Base-by-base conservation (phyloP, 2,797 vertebrate genomes). In the Chiloscyllium punctatum region DNA sequence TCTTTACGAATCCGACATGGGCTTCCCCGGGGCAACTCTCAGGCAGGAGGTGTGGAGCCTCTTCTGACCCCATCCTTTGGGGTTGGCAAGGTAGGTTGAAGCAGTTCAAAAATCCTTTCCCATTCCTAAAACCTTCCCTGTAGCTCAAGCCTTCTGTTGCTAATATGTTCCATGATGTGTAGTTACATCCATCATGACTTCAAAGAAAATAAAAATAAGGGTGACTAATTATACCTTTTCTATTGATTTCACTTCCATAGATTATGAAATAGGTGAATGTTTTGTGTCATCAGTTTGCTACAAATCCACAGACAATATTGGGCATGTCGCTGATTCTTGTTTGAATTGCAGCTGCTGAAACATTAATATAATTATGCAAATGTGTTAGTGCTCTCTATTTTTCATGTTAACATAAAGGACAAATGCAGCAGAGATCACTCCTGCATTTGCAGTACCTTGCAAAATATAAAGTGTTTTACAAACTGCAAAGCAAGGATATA, bases 381-480 rank as follows among this genome's bases (percentile, higher is more conserved):
- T 92, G 25, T 92, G 90, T 42, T 25, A 27, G 68, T 25, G n/a
- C 18, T 92, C 21, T 42, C 90, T 69, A 92, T 92, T 92, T 92
- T 92, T 92, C 90, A 92, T 69, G n/a, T 92, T 69, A 92, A 92
- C 68, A n/a, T 69, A 69, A 23, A 69, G n/a, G n/a, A 69, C 62
- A 69, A 92, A 69, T 69, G 66, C 90, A 92, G 90, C 90, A 92
- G 66, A 92, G 90, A 92, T 92, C n/a, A 42, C n/a, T 92, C 7
- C 90, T 92, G 66, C n/a, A 37, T 92, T 92, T 69, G n/a, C 90
- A 69, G 90, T 27, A 42, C 66, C 90, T 92, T 68, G 90, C 90
- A 92, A 92, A 92, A 92, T 92, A 92, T 92, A 92, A 92, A 92
- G 90, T 92, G 90, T 69, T 92, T 69, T 92, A 92, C 90, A 92